Evolutionary conservation across 2,113 vertebrate species (phyloP).

Genomic region (Etheostoma spectabile): DNA sequence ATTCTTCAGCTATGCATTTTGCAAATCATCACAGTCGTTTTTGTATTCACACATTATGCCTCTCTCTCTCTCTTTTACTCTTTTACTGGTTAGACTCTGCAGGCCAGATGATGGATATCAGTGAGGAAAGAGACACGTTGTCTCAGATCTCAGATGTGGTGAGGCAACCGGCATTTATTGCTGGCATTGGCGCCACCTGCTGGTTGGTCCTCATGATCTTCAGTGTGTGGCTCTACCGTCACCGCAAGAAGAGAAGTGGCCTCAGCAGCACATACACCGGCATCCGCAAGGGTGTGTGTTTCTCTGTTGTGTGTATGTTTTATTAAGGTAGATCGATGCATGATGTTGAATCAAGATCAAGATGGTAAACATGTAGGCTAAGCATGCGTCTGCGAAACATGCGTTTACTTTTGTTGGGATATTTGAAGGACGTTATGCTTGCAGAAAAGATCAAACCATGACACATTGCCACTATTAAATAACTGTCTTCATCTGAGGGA

Average conservation of each 20-base stretch:
- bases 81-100: slow-evolving; percentile 85
- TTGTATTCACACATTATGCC: not conserved
- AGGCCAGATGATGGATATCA: slow-evolving; percentile 89
- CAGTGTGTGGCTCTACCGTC: slow-evolving; percentile 95
- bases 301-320: slow-evolving; percentile 4
- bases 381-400: not conserved
- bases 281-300: slow-evolving; percentile 90
- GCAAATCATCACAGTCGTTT: not conserved
- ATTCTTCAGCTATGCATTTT: not conserved
- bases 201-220: slow-evolving; percentile 96
- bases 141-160: slow-evolving; percentile 96
- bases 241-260: slow-evolving; percentile 93
- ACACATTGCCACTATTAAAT: slow-evolving; percentile 33
- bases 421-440: slow-evolving; percentile 21
- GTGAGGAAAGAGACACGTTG: slow-evolving; percentile 86
- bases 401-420: not conserved
- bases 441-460: slow-evolving; percentile 28
- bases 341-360: not conserved
- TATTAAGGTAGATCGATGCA: not conserved
- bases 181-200: slow-evolving; percentile 93
- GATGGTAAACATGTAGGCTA: not conserved
- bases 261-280: slow-evolving; percentile 93
- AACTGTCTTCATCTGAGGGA: slow-evolving; percentile 39
- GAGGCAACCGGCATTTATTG: slow-evolving; percentile 94
- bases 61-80: not conserved